Percentiles rank a stretch among this genome's conserved stretches.
Conservation (phyloP, 1,140 invertebrate genomes). For the Aphelinus certus region DNA sequence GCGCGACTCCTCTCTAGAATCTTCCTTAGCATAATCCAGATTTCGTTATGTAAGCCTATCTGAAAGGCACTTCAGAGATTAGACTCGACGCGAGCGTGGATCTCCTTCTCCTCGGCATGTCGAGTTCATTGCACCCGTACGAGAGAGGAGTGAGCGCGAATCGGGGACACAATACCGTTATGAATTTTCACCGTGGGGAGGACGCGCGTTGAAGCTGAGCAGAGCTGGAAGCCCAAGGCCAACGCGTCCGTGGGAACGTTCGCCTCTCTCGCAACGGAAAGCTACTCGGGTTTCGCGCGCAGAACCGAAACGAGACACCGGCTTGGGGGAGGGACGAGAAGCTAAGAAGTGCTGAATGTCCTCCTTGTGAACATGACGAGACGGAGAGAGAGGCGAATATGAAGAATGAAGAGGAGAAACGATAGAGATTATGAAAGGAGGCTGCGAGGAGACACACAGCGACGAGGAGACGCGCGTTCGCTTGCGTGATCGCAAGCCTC, state of each 20-base stretch:
- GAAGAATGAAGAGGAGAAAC: background rate
- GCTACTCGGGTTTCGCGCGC: too few species aligned
- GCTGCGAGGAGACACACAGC: slow-evolving; percentile 8
- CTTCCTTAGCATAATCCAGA: background rate
- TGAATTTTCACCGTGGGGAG: too few species aligned
- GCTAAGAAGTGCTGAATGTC: too few species aligned
- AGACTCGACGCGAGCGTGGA: background rate
- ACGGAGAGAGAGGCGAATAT: slow-evolving; percentile 35
- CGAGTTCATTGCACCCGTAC: slow-evolving; percentile 21
- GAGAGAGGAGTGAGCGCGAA: background rate
- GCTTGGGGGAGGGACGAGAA: background rate
- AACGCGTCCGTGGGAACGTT: too few species aligned
- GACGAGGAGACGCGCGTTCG: slow-evolving; percentile 4
- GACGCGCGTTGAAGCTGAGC: too few species aligned
- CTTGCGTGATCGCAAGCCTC: slow-evolving; percentile 4
- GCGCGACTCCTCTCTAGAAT: background rate
- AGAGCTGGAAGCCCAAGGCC: too few species aligned
- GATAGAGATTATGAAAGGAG: background rate
- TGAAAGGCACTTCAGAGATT: background rate
- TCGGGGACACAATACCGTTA: too few species aligned
- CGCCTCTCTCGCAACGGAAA: too few species aligned
- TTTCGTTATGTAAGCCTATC: background rate
- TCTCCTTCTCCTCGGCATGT: background rate
- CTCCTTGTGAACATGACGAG: background rate
- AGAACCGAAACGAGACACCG: background rate